Base-by-base conservation (phyloP, 2,113 vertebrate species). In the Tychaedon coryphoeus region DNA sequence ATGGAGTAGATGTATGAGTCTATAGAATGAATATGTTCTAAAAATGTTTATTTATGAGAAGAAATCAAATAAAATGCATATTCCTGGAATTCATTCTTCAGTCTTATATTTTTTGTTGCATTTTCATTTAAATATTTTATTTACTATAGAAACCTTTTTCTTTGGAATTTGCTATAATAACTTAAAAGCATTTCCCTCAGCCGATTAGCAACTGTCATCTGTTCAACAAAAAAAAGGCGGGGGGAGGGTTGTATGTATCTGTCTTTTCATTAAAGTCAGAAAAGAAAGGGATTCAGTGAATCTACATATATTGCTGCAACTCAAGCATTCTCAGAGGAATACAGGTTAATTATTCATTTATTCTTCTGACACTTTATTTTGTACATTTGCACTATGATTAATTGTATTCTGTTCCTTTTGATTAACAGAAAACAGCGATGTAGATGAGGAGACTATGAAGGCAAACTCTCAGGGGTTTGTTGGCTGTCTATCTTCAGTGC, bases 401-500 rank as follows among this genome's bases (percentile, higher is more conserved):
- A 94, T 88, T 96, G 77, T 60, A 5, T 54, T 78, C 64, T 94
- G 62, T 93, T 94, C 90, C 90, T 94, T 95, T 93, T 96, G 86
- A 65, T 96, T 95, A 96, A 19, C 93, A 98, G 98, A 98, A 50
- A 96, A 88, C 84, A 85, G 56, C 0, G 92, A 98, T 23, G 6
- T 97, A 42, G 99, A 99, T 93, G 98, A 97, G 28, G 99, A 99
- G 45, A 98, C 99, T 8, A 94, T 97, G 57, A 98, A 98, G 73
- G 96, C 99, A 38, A 98, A 97, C 16, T 97, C 98, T 4, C 98
- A 98, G 65, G 99, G 99, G 73, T 99, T 99, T 96, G 97, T 95
- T 10, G 99, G 99, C 79, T 99, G 99, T 84, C 98, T 99, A 34
- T 99, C 99, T 11, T 98, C 98, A 1, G 98, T 99, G 84, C 98